Conservation (phyloP, 2,888 invertebrate species). For the Andricus quercusramuli region DNA sequence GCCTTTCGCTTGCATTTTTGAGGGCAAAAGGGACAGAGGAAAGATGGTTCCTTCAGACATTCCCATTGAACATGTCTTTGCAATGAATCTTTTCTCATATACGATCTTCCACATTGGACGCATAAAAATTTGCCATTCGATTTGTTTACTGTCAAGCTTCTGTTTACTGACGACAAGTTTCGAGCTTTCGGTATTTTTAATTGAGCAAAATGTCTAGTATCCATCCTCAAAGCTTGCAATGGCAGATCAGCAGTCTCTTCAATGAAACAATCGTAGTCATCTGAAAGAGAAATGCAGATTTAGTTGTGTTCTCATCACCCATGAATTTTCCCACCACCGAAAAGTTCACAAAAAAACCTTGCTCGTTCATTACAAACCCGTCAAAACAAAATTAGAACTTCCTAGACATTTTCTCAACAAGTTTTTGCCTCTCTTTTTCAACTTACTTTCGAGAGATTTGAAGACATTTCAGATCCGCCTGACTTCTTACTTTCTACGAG, state of each 20-base stretch:
- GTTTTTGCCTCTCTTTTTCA: conserved; percentile 6
- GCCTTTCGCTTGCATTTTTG: conserved; percentile 77
- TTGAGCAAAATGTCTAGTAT: conserved; percentile 61
- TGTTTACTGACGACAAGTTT: conserved; percentile 60
- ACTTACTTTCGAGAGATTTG: conserved; percentile 10
- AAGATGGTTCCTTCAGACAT: conserved; percentile 80
- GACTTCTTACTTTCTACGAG: conserved; percentile 1
- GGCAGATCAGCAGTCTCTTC: conserved; percentile 65
- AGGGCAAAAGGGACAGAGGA: conserved; percentile 79
- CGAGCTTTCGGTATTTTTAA: conserved; percentile 70
- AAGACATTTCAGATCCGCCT: conserved; percentile 7
- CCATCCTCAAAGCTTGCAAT: conserved; percentile 64
- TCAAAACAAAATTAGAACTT: background rate
- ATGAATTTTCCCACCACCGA: conserved; percentile 48
- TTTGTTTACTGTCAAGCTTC: conserved; percentile 61
- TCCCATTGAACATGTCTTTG: conserved; percentile 81
- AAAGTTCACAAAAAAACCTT: conserved; percentile 36
- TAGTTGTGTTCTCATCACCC: conserved; percentile 59
- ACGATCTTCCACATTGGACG: conserved; percentile 81
- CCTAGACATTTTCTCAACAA: background rate
- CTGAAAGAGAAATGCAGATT: conserved; percentile 68
- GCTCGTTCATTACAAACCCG: conserved; percentile 5
- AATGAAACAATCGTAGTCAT: conserved; percentile 50
- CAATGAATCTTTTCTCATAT: conserved; percentile 82
- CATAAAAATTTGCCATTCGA: conserved; percentile 79